phyloP scores from a whole-genome alignment of 1,140 invertebrate species.

The Drosophila albomicans region DNA sequence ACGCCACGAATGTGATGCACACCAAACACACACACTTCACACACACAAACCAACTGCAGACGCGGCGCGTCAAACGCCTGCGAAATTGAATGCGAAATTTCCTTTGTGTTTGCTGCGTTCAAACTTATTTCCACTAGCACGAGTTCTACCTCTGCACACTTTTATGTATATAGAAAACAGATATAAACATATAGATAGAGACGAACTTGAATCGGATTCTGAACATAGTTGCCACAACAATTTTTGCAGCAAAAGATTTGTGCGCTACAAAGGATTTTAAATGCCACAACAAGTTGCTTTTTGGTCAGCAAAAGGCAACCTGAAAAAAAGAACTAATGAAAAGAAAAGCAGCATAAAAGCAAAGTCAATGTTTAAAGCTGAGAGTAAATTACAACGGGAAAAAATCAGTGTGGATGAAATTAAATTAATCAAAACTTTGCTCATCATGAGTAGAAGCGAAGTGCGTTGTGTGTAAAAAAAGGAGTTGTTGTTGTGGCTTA shows the following conservation, averaged over 20 bases:
- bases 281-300: conserved; percentile 30
- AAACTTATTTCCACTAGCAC: conserved; percentile 57
- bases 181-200: conserved; percentile 12
- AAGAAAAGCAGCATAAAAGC: neutral
- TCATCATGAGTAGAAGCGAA: conserved; percentile 48
- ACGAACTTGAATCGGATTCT: conserved; percentile 19
- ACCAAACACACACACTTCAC: conserved; percentile 1
- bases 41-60: conserved; percentile 40
- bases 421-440: conserved; percentile 76
- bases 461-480: neutral
- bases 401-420: conserved; percentile 27
- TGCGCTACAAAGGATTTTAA: conserved; percentile 68
- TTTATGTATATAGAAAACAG: neutral
- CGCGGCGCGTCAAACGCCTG: conserved; percentile 69
- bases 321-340: neutral
- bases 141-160: conserved; percentile 8
- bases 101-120: conserved; percentile 63
- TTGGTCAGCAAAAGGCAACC: conserved; percentile 4
- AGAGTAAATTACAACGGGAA: neutral
- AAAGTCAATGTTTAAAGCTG: neutral
- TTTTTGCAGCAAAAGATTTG: conserved; percentile 69
- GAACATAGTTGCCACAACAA: conserved; percentile 76
- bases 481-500: conserved; percentile 30
- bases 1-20: conserved; percentile 18
- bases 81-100: conserved; percentile 80